These are phyloP conservation scores for Polypedilum vanderplanki DNA, from an alignment of 1,140 invertebrate genomes.

Conservation along the genomic window DNA sequence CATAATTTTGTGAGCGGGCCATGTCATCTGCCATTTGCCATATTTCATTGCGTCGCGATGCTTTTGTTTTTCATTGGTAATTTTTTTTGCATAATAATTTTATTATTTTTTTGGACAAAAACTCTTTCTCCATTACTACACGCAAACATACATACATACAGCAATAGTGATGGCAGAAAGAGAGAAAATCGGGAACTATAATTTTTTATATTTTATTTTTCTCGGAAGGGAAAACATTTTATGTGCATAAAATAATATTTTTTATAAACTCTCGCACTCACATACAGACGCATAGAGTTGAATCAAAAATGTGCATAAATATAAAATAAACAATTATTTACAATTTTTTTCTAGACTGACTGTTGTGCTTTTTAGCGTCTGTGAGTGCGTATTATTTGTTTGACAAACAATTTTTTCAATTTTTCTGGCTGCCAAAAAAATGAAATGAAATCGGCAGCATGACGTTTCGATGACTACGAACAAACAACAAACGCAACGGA, in stretches of 20 bases:
- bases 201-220: neutral
- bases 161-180: neutral
- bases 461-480: neutral
- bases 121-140: neutral
- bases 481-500: slow-evolving; percentile 1
- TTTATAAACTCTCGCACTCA: neutral
- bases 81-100: neutral
- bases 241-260: neutral
- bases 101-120: neutral
- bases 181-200: neutral
- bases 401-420: too few relatives aligned
- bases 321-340: slow-evolving; percentile 15
- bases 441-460: too few relatives aligned
- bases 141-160: too few relatives aligned
- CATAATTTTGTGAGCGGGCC: slow-evolving; percentile 10
- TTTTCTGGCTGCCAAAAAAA: too few relatives aligned
- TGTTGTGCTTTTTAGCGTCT: too few relatives aligned
- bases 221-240: neutral
- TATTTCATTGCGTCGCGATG: neutral
- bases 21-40: slow-evolving; percentile 11
- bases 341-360: neutral
- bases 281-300: neutral
- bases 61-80: neutral
- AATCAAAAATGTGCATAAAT: slow-evolving; percentile 14
- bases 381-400: too few relatives aligned